phyloP scores from a whole-genome alignment of 2,888 invertebrate species.

The Drosophila birchii region DNA sequence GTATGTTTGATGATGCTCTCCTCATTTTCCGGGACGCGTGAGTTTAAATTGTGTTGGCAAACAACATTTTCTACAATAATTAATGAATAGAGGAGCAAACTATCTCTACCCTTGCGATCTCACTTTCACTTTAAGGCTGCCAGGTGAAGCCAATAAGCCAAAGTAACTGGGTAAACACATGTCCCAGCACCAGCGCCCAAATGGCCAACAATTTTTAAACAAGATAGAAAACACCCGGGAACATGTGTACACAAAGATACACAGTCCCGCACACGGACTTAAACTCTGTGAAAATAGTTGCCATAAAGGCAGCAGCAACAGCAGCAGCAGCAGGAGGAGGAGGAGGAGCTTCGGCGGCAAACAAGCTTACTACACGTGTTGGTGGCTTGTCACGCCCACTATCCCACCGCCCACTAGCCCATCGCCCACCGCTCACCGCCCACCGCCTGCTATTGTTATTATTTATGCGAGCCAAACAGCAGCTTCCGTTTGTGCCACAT shows the following conservation, averaged over 20 bases:
- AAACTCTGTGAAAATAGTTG: slow-evolving; percentile 74
- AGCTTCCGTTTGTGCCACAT: slow-evolving; percentile 81
- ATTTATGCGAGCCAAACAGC: slow-evolving; percentile 80
- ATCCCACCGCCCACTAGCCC: slow-evolving; percentile 1
- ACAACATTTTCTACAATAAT: slow-evolving; percentile 11
- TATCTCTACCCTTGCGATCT: slow-evolving; percentile 6
- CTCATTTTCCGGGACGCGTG: not conserved
- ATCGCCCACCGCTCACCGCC: slow-evolving; percentile 8
- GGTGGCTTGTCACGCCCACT: slow-evolving; percentile 60
- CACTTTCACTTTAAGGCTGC: slow-evolving; percentile 34
- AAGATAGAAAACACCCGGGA: slow-evolving; percentile 52
- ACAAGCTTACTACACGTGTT: slow-evolving; percentile 69
- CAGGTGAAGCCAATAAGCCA: slow-evolving; percentile 60
- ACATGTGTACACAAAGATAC: slow-evolving; percentile 45
- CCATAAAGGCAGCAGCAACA: slow-evolving; percentile 54
- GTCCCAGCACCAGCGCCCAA: slow-evolving; percentile 42
- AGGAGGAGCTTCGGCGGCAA: slow-evolving; percentile 16
- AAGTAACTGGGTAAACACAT: slow-evolving; percentile 55
- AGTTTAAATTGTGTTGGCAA: not conserved
- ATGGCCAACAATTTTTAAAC: slow-evolving; percentile 62
- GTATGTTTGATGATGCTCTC: slow-evolving; percentile 20
- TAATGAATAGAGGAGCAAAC: slow-evolving; percentile 28
- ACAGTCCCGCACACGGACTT: slow-evolving; percentile 40
- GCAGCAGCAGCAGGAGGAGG: slow-evolving; percentile 10
- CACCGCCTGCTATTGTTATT: slow-evolving; percentile 67